phyloP scores from a whole-genome alignment of 2,113 vertebrate species.

The Salvator merianae region DNA sequence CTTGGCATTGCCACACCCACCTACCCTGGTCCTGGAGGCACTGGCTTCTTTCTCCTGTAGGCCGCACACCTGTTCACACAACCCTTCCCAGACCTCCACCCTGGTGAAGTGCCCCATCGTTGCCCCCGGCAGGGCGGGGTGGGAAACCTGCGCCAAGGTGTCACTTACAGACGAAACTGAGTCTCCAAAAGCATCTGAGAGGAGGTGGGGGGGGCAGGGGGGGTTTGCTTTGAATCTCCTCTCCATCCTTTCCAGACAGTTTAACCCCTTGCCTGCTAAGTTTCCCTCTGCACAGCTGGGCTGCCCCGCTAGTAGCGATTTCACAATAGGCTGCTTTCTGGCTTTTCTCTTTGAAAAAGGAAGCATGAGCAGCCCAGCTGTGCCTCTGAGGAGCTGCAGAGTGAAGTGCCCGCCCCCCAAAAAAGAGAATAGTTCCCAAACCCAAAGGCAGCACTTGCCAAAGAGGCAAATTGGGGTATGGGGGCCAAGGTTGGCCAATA shows the following conservation, averaged over 20 bases:
- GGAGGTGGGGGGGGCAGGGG: neutral
- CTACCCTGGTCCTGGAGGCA: neutral
- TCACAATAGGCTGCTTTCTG: neutral
- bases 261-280: conserved; percentile 59
- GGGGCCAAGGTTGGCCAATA: too few relatives aligned
- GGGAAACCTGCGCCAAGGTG: conserved; percentile 61
- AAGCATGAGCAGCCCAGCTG: too few relatives aligned
- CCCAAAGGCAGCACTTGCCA: too few relatives aligned
- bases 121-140: conserved; percentile 52
- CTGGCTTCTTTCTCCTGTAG: conserved; percentile 53
- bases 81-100: conserved; percentile 53
- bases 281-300: neutral
- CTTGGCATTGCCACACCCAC: conserved; percentile 37
- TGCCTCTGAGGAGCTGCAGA: too few relatives aligned
- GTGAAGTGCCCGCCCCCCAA: too few relatives aligned
- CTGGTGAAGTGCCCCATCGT: conserved; percentile 53
- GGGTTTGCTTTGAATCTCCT: conserved; percentile 62
- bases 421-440: too few relatives aligned
- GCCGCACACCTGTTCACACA: conserved; percentile 63
- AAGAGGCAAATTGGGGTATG: too few relatives aligned
- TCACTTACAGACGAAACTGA: conserved; percentile 60
- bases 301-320: neutral
- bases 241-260: conserved; percentile 48
- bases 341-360: neutral
- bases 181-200: conserved; percentile 43